phyloP scores from a whole-genome alignment of 2,888 invertebrate species.

The Pterostichus niger region DNA sequence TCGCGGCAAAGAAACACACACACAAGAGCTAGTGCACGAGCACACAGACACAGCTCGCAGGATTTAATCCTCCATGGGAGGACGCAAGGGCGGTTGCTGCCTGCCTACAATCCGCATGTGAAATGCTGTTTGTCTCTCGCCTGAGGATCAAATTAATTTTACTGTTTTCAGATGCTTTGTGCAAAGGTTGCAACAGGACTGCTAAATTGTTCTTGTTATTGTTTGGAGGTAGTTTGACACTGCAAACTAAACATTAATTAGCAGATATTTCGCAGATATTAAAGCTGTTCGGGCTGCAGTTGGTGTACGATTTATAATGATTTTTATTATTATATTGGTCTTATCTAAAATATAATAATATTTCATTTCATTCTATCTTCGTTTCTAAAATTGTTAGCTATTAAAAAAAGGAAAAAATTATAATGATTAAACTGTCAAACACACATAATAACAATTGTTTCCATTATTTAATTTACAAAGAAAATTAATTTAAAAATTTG shows the following conservation, averaged over 20 bases:
- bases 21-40: background rate
- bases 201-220: background rate
- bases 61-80: constrained; percentile 53
- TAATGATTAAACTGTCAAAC: too few relatives aligned
- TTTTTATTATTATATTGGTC: too few relatives aligned
- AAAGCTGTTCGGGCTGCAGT: too few relatives aligned
- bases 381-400: too few relatives aligned
- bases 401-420: too few relatives aligned
- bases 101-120: constrained; percentile 50
- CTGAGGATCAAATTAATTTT: constrained; percentile 45
- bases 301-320: too few relatives aligned
- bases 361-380: too few relatives aligned
- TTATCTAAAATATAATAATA: too few relatives aligned
- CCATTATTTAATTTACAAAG: too few relatives aligned
- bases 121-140: constrained; percentile 43
- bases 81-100: background rate
- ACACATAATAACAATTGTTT: too few relatives aligned
- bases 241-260: constrained; percentile 7
- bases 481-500: too few relatives aligned
- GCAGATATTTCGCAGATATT: background rate
- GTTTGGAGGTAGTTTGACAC: background rate
- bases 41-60: constrained; percentile 20
- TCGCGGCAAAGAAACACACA: constrained; percentile 22
- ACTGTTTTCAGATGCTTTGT: constrained; percentile 50
- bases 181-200: constrained; percentile 21